A percentile compares a stretch with the other conserved stretches of the same genome.
Evolutionary conservation across 2,888 invertebrate genomes (phyloP).

Genomic region (Oscheius sp.): DNA sequence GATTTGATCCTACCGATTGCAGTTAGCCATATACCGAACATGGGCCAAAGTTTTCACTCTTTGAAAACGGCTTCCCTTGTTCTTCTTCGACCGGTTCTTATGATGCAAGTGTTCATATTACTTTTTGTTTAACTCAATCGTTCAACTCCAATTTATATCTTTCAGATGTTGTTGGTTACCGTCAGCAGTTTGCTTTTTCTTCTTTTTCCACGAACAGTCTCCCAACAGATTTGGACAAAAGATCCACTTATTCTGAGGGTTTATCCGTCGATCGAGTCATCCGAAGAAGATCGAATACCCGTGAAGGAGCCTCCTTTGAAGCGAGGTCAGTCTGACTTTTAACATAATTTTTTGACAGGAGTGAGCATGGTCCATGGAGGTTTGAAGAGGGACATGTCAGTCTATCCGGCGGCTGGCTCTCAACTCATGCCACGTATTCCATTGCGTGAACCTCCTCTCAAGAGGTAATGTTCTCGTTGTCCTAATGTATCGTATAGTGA

Average conservation of each 20-base stretch:
- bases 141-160: no score
- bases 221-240: background rate
- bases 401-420: slow-evolving; percentile 30
- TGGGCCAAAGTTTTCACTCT: background rate
- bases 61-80: background rate
- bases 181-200: slow-evolving; percentile 11
- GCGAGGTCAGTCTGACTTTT: slow-evolving; percentile 5
- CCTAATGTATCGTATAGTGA: background rate
- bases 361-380: slow-evolving; percentile 4
- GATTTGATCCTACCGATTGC: background rate
- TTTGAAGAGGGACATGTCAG: slow-evolving; percentile 26
- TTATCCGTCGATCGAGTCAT: background rate
- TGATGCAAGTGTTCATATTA: background rate
- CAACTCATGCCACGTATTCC: slow-evolving; percentile 28
- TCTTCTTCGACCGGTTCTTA: background rate
- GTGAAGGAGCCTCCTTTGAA: slow-evolving; percentile 25
- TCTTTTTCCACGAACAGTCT: background rate
- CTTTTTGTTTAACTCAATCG: no score
- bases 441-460: slow-evolving; percentile 29
- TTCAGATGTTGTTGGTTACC: slow-evolving; percentile 22
- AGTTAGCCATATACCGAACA: background rate
- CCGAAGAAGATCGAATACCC: slow-evolving; percentile 12
- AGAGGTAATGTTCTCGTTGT: slow-evolving; percentile 7
- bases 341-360: no score
- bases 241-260: background rate